Evolutionary conservation across 1,140 invertebrate genomes (phyloP).

Genomic region (Forficula auricularia): DNA sequence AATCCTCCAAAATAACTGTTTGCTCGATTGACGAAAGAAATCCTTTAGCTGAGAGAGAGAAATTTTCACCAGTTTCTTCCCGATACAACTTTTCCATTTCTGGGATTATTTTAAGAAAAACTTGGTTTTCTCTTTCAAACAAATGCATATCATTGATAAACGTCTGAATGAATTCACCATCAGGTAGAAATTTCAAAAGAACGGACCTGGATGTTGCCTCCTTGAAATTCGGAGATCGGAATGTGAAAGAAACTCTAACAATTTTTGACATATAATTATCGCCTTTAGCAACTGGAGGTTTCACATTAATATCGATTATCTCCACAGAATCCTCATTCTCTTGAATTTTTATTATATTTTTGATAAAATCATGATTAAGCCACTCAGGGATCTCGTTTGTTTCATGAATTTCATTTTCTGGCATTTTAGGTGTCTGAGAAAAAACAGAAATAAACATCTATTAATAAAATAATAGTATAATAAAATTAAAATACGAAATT

Average conservation of each 20-base stretch:
- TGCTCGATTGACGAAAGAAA: background rate
- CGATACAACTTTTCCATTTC: slow-evolving; percentile 19
- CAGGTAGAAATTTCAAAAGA: slow-evolving; percentile 15
- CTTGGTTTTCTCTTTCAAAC: slow-evolving; percentile 24
- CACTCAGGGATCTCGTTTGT: too few species aligned
- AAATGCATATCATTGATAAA: slow-evolving; percentile 15
- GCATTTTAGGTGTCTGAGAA: too few species aligned
- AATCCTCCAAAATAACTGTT: slow-evolving; percentile 9
- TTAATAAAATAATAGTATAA: too few species aligned
- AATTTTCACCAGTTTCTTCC: slow-evolving; percentile 21
- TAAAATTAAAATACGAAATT: too few species aligned
- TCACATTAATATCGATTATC: slow-evolving; percentile 19
- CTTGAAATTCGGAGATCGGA: slow-evolving; percentile 13
- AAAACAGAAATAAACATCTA: too few species aligned
- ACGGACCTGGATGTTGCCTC: slow-evolving; percentile 19
- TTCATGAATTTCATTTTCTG: too few species aligned
- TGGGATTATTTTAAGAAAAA: slow-evolving; percentile 13
- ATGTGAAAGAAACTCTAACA: slow-evolving; percentile 21
- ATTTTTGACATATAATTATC: slow-evolving; percentile 32
- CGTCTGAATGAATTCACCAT: slow-evolving; percentile 16
- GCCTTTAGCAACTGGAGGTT: slow-evolving; percentile 25
- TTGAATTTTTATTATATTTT: slow-evolving; percentile 23
- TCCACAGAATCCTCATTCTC: slow-evolving; percentile 21
- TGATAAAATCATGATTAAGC: slow-evolving; percentile 26
- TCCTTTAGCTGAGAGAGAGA: background rate